phyloP scores from a whole-genome alignment of 2,113 vertebrate genomes.

The Heloderma charlesbogerti region DNA sequence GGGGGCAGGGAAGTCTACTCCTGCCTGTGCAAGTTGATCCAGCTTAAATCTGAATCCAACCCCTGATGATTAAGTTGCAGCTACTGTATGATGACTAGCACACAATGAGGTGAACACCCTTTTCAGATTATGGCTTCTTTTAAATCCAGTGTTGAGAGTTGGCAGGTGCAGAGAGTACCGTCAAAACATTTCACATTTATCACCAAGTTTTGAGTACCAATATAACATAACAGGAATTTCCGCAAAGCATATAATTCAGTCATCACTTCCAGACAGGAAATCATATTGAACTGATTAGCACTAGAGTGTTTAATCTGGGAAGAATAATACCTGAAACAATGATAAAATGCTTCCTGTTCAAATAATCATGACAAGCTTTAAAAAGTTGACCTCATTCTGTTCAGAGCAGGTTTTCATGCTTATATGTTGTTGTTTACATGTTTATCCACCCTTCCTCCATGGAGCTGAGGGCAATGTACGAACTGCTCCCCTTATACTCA shows the following conservation, averaged over 20 bases:
- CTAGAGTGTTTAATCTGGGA: background rate
- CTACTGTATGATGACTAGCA: background rate
- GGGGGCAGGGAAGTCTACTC: too few species aligned
- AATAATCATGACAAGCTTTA: background rate
- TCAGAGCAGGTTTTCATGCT: background rate
- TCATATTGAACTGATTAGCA: background rate
- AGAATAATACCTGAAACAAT: background rate
- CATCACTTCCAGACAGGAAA: background rate
- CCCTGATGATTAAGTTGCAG: background rate
- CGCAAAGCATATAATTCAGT: background rate
- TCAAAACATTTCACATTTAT: conserved; percentile 5
- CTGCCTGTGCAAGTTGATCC: too few species aligned
- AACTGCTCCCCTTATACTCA: background rate
- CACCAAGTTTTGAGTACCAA: background rate
- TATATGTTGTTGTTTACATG: background rate
- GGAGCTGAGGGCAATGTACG: background rate
- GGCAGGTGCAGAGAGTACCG: background rate
- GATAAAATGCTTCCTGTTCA: background rate
- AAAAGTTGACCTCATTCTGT: background rate
- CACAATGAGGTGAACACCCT: background rate
- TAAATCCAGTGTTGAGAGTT: conserved; percentile 12
- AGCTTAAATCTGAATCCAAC: too few species aligned
- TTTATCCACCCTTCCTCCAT: background rate
- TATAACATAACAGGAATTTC: background rate
- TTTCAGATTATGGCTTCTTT: background rate